Evolutionary conservation across 35 echinoderm and acorn worm genomes (phyloP), one percentile per base, ranked within the genome.

Genomic region (Amphiura filiformis): DNA sequence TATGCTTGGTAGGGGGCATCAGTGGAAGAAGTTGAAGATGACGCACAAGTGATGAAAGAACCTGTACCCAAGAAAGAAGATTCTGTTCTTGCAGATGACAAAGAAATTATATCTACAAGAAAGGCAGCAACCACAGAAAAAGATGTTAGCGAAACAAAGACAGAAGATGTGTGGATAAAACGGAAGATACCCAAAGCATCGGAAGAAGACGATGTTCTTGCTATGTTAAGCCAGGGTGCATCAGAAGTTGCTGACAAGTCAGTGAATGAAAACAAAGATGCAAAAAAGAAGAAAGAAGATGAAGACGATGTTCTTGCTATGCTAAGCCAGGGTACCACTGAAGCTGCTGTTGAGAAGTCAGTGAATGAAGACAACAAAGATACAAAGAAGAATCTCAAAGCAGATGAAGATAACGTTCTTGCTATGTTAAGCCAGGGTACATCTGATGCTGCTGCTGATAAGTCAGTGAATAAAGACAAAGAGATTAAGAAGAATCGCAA

Each of bases 171-270:
- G 39, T 30, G 20, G 38, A 17, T 31, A 36, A 17, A 47, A 31
- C 7, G 3, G 81, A 83, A 31, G 39, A 47, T 30, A 13, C 40
- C 34, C 31, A 83, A 33, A 47, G 22, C 39, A 32, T 44, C 35
- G 17, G 40, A 85, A 22, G 52, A 85, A 65, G 83, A 81, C 31
- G 79, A 85, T 75, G 83, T 85, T 32, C 49, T 85, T 34, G 83
- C 83, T 23, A 70, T 85, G 33, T 85, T 85, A 61, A 64, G 44
- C 34, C 31, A 37, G 35, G 83, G 83, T 26, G 34, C 49, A 39
- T 32, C 81, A 31, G 81, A 1, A 83, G 31, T 47, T 0, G 26
- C 81, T 11, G 40, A 31, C 22, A 39, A 47, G 34, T 18, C 34
- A 35, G 77, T 31, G 34, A 38, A 70, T 18, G 9, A 5, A 70